Conservation (phyloP, 2,113 vertebrate genomes). For the Baryphthengus martii region DNA sequence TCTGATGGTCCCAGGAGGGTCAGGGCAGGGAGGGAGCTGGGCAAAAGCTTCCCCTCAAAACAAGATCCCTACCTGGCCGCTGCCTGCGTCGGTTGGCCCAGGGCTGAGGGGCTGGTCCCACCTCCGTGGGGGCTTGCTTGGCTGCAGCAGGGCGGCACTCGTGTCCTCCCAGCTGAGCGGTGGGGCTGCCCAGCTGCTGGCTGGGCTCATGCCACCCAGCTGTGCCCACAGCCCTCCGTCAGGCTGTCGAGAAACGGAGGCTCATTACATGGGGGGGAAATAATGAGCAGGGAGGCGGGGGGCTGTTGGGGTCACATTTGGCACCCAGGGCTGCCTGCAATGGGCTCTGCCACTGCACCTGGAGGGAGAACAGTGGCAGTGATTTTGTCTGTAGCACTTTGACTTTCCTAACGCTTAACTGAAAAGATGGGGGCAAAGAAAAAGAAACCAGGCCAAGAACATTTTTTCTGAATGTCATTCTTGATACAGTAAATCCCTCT, state of each 20-base stretch:
- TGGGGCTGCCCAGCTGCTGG: slow-evolving; percentile 40
- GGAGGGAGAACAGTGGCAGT: rapidly evolving
- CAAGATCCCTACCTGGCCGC: slow-evolving; percentile 44
- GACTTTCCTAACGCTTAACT: neutral
- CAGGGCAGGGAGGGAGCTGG: neutral
- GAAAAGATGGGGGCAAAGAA: neutral
- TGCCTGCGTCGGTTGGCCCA: slow-evolving; percentile 19
- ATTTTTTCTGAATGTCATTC: neutral
- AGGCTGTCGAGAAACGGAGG: slow-evolving; percentile 49
- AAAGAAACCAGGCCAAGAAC: neutral
- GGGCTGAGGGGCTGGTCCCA: slow-evolving; percentile 55
- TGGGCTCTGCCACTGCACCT: neutral
- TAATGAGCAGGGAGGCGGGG: neutral
- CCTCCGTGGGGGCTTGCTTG: neutral
- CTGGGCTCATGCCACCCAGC: slow-evolving; percentile 26
- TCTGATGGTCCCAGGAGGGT: neutral
- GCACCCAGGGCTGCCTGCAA: rapidly evolving
- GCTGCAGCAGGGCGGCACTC: neutral
- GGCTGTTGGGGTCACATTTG: rapidly evolving
- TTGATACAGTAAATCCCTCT: neutral
- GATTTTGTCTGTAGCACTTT: neutral
- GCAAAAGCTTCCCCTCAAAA: slow-evolving; percentile 7
- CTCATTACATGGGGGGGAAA: slow-evolving; percentile 18
- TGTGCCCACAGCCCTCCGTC: slow-evolving; percentile 42
- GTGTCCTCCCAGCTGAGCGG: slow-evolving; percentile 35